Evolutionary conservation across 2,797 vertebrate genomes (phyloP), one percentile per base, ranked within the genome.

Genomic region (Paguma larvata): DNA sequence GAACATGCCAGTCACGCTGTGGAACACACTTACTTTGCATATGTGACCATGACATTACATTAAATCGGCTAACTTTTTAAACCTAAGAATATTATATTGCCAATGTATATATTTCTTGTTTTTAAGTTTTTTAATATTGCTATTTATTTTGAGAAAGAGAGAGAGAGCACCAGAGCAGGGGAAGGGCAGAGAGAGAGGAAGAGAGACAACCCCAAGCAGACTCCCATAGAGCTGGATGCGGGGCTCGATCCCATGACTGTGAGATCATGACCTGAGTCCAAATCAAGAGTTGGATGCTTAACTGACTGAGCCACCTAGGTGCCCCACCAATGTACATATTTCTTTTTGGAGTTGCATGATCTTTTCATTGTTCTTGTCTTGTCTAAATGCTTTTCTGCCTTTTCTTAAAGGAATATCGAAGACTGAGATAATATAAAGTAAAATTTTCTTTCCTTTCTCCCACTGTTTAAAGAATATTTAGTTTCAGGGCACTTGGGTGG

Each of bases 381-480:
- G 21, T 7, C 21, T 78, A 84, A 68, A 92, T 3, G 13, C 56
- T 59, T 53, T 89, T 85, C 15, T 75, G 41, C 27, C 3, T 72
- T 51, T 73, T 32, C 32, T 34, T 15, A 19, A 19, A 75, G 30
- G 25, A 51, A 34, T 11, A 18, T 32, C 8, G 34, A 91, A 83
- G 63, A n/a, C 5, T 32, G 19, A 78, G 10, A 85, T 25, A 38
- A 83, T 34, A 38, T n/a, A 63, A 77, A 56, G 7, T 23, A 44
- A 63, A 48, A 48, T 82, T 11, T 18, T 0, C 7, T n/a, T 23
- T 72, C 34, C 56, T 32, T 63, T 56, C 59, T 44, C 18, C 27
- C 25, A 73, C 19, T 7, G 12, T 89, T 91, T 96, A 89, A 91
- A 86, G 34, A 63, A n/a, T 86, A 89, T 85, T 85, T 90, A 62